Evolutionary conservation across 2,113 vertebrate genomes (phyloP).

Genomic region (Brachyistius frenatus): DNA sequence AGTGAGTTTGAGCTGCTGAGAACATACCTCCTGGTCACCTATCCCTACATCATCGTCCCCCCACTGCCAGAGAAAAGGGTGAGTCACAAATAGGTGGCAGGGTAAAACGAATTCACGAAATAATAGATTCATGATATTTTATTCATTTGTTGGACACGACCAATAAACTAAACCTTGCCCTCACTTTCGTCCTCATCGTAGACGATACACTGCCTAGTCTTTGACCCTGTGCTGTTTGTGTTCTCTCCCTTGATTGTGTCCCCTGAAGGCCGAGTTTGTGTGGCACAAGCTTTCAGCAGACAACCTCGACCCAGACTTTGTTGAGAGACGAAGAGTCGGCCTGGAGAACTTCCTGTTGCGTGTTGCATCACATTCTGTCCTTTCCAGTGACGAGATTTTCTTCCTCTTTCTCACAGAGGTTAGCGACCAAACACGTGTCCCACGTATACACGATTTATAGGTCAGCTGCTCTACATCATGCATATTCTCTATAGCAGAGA

Average conservation of each 20-base stretch:
- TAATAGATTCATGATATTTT: background rate
- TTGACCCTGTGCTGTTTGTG: background rate
- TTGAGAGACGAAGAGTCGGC: constrained; percentile 92
- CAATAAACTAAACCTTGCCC: background rate
- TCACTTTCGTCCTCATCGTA: background rate
- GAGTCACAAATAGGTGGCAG: constrained; percentile 59
- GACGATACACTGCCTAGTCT: background rate
- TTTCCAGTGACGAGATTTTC: constrained; percentile 92
- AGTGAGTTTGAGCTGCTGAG: constrained; percentile 95
- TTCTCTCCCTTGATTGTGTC: constrained; percentile 19
- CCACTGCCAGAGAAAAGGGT: constrained; percentile 96
- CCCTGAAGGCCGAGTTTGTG: constrained; percentile 92
- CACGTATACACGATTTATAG: no score
- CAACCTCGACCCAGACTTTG: constrained; percentile 97
- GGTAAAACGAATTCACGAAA: background rate
- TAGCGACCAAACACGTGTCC: background rate
- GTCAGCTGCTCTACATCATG: background rate
- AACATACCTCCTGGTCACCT: constrained; percentile 90
- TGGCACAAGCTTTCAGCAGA: constrained; percentile 97
- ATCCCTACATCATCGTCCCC: constrained; percentile 90
- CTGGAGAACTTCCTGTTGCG: constrained; percentile 95
- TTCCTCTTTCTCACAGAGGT: constrained; percentile 93
- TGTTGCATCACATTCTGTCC: constrained; percentile 91
- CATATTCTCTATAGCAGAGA: no score
- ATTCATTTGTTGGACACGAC: background rate